These are phyloP conservation scores for Ophion slaviceki DNA, from an alignment of 2,888 invertebrate genomes.

Conservation along the genomic window DNA sequence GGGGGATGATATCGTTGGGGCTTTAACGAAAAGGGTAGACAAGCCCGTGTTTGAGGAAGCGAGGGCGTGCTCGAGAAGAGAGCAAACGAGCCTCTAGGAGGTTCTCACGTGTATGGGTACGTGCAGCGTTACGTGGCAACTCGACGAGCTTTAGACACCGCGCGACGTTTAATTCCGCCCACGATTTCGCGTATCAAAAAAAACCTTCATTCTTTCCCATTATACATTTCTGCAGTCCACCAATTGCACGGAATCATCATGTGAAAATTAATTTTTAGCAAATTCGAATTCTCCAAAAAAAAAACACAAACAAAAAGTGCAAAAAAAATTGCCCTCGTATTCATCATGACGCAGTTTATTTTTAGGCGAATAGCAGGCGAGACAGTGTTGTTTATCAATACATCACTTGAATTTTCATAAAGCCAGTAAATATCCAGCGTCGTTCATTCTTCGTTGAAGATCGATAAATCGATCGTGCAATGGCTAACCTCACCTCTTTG, in stretches of 20 bases:
- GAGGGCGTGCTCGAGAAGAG: slow-evolving; percentile 9
- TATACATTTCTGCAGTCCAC: background rate
- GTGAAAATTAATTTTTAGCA: background rate
- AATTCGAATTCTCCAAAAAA: background rate
- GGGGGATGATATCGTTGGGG: slow-evolving; percentile 16
- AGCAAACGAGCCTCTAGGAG: slow-evolving; percentile 1
- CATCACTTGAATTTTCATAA: background rate
- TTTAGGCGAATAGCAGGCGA: background rate
- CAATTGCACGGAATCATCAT: background rate
- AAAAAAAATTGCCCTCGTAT: background rate
- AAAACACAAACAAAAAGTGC: background rate
- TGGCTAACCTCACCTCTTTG: background rate
- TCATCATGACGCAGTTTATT: background rate
- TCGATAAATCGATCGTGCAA: background rate
- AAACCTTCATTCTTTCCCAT: background rate
- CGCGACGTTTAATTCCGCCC: no score
- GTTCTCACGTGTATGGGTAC: background rate
- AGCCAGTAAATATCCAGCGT: background rate
- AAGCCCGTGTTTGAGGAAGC: slow-evolving; percentile 16
- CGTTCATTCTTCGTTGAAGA: background rate
- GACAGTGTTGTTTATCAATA: background rate
- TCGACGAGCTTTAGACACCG: background rate
- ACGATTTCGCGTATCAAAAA: background rate
- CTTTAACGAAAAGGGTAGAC: slow-evolving; percentile 27
- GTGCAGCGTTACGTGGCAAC: background rate